Evolutionary conservation across 1,140 invertebrate species (phyloP).

Genomic region (Megathymus violae): DNA sequence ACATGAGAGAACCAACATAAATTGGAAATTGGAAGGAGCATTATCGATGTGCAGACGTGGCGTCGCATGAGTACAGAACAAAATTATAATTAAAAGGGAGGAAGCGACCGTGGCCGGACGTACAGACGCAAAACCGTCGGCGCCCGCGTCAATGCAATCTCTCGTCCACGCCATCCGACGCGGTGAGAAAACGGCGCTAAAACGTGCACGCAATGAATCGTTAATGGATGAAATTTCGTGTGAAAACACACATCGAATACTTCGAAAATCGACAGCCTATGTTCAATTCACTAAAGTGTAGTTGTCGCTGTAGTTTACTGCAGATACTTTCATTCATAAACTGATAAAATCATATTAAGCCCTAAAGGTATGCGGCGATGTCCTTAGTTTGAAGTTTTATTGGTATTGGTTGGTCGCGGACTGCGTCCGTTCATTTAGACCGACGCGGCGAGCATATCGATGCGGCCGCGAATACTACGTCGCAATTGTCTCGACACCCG

Average conservation of each 20-base stretch:
- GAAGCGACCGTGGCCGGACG: conserved; percentile 69
- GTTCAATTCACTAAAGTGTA: not conserved
- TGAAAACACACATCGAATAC: conserved; percentile 30
- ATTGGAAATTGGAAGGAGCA: conserved; percentile 26
- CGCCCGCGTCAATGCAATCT: conserved; percentile 75
- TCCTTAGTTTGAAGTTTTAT: conserved; percentile 68
- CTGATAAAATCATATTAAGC: conserved; percentile 66
- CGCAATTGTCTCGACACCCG: conserved; percentile 56
- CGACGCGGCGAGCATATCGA: conserved; percentile 79
- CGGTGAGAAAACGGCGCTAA: conserved; percentile 68
- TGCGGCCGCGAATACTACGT: conserved; percentile 69
- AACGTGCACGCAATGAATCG: conserved; percentile 60
- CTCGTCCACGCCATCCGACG: conserved; percentile 50
- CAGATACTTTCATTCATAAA: conserved; percentile 61
- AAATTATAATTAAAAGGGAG: conserved; percentile 76
- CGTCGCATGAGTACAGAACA: conserved; percentile 55
- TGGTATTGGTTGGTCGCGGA: conserved; percentile 68
- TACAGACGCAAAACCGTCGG: conserved; percentile 64
- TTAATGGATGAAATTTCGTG: conserved; percentile 59
- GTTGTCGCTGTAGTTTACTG: conserved; percentile 12
- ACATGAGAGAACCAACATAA: conserved; percentile 26
- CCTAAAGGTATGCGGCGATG: conserved; percentile 63
- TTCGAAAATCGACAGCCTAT: not conserved
- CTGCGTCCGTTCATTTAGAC: conserved; percentile 79
- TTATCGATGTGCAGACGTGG: conserved; percentile 32